These are phyloP conservation scores for Cetoscarus ocellatus DNA, from an alignment of 2,797 vertebrate species.

Conservation along the genomic window DNA sequence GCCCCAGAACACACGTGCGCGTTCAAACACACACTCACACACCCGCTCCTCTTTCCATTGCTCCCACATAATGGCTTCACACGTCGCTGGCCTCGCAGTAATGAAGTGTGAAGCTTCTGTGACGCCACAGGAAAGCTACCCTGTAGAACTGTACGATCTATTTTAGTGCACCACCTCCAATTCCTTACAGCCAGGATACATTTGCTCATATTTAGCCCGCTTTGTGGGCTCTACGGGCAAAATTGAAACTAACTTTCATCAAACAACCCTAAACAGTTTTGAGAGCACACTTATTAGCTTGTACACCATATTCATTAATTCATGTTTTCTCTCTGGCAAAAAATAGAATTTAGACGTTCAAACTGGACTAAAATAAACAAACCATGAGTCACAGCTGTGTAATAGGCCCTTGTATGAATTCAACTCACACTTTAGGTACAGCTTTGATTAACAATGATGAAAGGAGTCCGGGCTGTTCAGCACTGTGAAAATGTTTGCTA, in stretches of 20 bases:
- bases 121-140: constrained; percentile 62
- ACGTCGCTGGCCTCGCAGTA: constrained; percentile 72
- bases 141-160: constrained; percentile 59
- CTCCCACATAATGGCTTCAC: constrained; percentile 73
- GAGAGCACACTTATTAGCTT: constrained; percentile 4
- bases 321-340: not conserved
- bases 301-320: not conserved
- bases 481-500: no score
- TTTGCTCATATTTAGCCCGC: constrained; percentile 24
- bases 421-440: not conserved
- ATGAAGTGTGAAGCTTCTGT: constrained; percentile 78
- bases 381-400: not conserved
- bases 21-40: not conserved
- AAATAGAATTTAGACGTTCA: not conserved
- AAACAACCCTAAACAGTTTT: constrained; percentile 22
- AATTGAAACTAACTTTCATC: constrained; percentile 25
- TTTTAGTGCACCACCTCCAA: constrained; percentile 58
- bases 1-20: not conserved
- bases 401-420: not conserved
- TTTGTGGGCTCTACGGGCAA: constrained; percentile 21
- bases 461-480: not conserved
- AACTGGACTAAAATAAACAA: not conserved
- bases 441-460: not conserved
- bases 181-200: constrained; percentile 35
- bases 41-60: constrained; percentile 31